Evolutionary conservation across 2,797 vertebrate genomes (phyloP).

Genomic region (Pteropus rufus): DNA sequence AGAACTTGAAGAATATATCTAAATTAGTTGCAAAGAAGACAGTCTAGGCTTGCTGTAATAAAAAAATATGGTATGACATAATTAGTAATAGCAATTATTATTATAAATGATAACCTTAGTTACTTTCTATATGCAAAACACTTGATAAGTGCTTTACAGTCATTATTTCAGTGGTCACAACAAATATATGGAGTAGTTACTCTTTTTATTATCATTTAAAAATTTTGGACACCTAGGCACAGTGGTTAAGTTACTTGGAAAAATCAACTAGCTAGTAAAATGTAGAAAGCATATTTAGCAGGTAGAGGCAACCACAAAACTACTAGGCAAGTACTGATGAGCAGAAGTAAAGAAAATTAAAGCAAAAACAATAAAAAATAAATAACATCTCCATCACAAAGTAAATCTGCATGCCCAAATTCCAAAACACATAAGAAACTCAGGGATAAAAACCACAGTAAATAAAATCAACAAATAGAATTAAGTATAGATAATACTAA

Average conservation of each 20-base stretch:
- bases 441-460: background rate
- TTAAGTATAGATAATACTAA: background rate
- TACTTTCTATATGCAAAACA: background rate
- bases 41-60: background rate
- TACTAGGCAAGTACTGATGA: background rate
- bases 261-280: background rate
- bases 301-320: background rate
- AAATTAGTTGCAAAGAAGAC: background rate
- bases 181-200: background rate
- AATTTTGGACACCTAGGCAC: background rate
- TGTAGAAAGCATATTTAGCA: background rate
- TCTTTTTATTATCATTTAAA: background rate
- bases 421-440: background rate
- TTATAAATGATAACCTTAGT: background rate
- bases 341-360: background rate
- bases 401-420: background rate
- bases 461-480: background rate
- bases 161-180: background rate
- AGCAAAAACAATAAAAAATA: background rate
- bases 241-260: background rate
- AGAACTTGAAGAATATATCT: background rate
- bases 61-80: background rate
- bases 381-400: background rate
- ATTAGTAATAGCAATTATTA: background rate
- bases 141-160: background rate